Percentiles rank a stretch among this genome's conserved stretches.
Evolutionary conservation across 2,888 invertebrate genomes (phyloP).

Genomic region (Caenorhabditis parvicauda): DNA sequence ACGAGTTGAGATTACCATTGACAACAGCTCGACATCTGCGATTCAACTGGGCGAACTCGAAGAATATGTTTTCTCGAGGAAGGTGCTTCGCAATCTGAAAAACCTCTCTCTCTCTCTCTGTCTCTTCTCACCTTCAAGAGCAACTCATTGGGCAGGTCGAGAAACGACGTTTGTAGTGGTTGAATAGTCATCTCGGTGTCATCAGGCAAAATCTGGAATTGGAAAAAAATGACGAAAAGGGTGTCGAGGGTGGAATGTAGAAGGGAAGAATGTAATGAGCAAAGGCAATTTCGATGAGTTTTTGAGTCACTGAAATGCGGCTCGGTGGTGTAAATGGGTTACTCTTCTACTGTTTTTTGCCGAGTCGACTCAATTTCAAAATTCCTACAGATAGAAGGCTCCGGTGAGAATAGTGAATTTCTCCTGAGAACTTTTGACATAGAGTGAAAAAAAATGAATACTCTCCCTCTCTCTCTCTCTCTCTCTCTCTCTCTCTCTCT

Average conservation of each 20-base stretch:
- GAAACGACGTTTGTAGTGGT: slow-evolving; percentile 1
- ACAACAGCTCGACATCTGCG: slow-evolving; percentile 18
- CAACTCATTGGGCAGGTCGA: slow-evolving; percentile 17
- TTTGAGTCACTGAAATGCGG: too few species aligned
- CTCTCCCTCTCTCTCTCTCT: too few species aligned
- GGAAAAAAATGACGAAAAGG: neutral
- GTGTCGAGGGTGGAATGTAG: neutral
- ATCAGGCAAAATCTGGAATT: slow-evolving; percentile 1
- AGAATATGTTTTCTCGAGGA: slow-evolving; percentile 19
- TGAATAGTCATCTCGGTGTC: neutral
- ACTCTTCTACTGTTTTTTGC: too few species aligned
- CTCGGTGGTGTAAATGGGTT: too few species aligned
- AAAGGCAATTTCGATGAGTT: neutral
- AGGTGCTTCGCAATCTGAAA: slow-evolving; percentile 25
- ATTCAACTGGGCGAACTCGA: slow-evolving; percentile 23
- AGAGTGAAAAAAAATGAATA: too few species aligned
- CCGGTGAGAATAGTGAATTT: too few species aligned
- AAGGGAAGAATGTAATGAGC: neutral
- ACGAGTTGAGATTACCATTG: slow-evolving; percentile 18
- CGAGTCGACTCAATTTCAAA: too few species aligned
- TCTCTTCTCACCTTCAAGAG: slow-evolving; percentile 8
- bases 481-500: too few species aligned
- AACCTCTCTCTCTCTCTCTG: neutral
- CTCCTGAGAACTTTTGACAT: too few species aligned
- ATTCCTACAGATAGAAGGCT: too few species aligned